Conservation (phyloP, 1,140 invertebrate species). For the Diuraphis noxia region DNA sequence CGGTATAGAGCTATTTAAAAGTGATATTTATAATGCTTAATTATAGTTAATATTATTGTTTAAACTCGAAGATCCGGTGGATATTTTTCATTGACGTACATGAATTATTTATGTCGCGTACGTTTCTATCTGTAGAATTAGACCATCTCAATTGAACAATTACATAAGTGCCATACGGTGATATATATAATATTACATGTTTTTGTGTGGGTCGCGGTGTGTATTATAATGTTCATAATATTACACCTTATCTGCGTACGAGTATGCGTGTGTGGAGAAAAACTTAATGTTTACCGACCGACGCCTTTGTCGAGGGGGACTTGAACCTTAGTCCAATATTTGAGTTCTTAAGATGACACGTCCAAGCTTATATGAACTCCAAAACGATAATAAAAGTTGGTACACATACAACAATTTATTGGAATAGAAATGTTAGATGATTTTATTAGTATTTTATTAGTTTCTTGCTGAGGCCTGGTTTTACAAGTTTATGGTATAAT, state of each 20-base stretch:
- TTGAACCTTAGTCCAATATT: slow-evolving; percentile 49
- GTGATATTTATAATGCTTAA: background rate
- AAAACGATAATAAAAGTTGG: slow-evolving; percentile 29
- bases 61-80: slow-evolving; percentile 46
- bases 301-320: slow-evolving; percentile 49
- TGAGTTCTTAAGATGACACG: slow-evolving; percentile 42
- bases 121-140: background rate
- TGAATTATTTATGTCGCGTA: slow-evolving; percentile 41
- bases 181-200: background rate
- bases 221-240: background rate
- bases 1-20: background rate
- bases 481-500: slow-evolving; percentile 12
- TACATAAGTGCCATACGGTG: background rate
- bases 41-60: slow-evolving; percentile 42
- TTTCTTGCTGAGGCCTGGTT: background rate
- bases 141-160: slow-evolving; percentile 49
- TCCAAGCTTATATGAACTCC: slow-evolving; percentile 35
- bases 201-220: background rate
- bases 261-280: slow-evolving; percentile 4
- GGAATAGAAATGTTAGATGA: slow-evolving; percentile 21
- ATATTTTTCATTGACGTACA: slow-evolving; percentile 16
- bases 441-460: slow-evolving; percentile 48
- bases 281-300: slow-evolving; percentile 47
- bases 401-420: slow-evolving; percentile 38
- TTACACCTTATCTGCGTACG: slow-evolving; percentile 40